Conservation (phyloP, 1,140 invertebrate species). For the Manduca sexta region DNA sequence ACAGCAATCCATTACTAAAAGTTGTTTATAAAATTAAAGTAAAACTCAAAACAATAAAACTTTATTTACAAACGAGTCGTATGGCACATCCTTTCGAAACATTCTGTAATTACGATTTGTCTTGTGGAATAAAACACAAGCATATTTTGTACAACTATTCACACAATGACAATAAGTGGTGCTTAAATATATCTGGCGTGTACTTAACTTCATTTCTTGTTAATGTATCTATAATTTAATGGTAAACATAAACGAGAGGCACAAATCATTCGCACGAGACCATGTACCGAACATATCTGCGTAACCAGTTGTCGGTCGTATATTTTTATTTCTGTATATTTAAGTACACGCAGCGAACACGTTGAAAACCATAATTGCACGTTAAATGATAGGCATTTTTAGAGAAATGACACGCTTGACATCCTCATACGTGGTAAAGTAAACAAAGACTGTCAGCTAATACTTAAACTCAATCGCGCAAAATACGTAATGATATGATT, state of each 20-base stretch:
- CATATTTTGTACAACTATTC: slow-evolving; percentile 1
- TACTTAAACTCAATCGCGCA: slow-evolving; percentile 16
- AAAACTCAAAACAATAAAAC: too few relatives aligned
- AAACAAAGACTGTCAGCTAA: slow-evolving; percentile 31
- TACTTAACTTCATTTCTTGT: slow-evolving; percentile 7
- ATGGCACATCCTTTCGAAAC: too few relatives aligned
- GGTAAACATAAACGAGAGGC: slow-evolving; percentile 11
- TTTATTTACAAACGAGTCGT: too few relatives aligned
- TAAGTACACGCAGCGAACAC: slow-evolving; percentile 8
- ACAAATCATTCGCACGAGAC: slow-evolving; percentile 25
- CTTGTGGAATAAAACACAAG: too few relatives aligned
- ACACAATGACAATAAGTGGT: slow-evolving; percentile 10
- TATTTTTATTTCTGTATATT: slow-evolving; percentile 16
- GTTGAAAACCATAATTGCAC: slow-evolving; percentile 20
- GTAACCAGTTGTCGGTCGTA: slow-evolving; percentile 10
- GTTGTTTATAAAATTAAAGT: too few relatives aligned
- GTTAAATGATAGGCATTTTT: slow-evolving; percentile 23
- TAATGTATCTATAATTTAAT: slow-evolving; percentile 18
- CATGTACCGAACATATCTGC: slow-evolving; percentile 5
- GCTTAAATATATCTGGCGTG: slow-evolving; percentile 8
- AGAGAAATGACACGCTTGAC: slow-evolving; percentile 9
- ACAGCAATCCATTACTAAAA: too few relatives aligned
- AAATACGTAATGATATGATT: slow-evolving; percentile 31
- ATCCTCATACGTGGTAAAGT: slow-evolving; percentile 13
- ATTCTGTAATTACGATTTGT: too few relatives aligned